Percentiles rank a stretch among this genome's conserved stretches.
Conservation (phyloP, 2,888 invertebrate genomes). For the Pristionchus japonicus region DNA sequence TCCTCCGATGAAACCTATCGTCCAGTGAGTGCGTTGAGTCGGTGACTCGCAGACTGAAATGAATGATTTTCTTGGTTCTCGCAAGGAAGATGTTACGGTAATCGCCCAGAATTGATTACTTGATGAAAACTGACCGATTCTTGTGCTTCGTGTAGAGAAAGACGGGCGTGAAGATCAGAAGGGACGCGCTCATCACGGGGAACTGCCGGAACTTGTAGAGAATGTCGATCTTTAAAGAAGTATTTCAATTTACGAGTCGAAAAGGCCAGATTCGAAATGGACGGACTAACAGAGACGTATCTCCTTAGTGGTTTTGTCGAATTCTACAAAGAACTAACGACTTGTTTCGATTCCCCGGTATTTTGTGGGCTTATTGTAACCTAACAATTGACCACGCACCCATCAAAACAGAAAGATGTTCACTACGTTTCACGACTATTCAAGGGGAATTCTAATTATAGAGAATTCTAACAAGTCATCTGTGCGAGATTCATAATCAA, state of each 20-base stretch:
- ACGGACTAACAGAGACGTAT: too few species aligned
- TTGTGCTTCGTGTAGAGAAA: not conserved
- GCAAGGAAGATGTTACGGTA: too few species aligned
- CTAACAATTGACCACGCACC: too few species aligned
- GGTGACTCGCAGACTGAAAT: not conserved
- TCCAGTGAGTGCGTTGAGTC: conserved; percentile 17
- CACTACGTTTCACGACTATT: too few species aligned
- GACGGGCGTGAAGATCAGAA: not conserved
- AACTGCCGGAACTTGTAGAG: conserved; percentile 15
- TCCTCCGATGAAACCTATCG: conserved; percentile 13
- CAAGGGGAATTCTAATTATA: too few species aligned
- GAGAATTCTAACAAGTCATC: too few species aligned
- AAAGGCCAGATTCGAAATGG: not conserved
- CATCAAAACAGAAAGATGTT: too few species aligned
- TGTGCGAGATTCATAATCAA: not conserved
- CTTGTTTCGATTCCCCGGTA: too few species aligned
- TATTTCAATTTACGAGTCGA: not conserved
- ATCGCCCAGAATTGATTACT: not conserved
- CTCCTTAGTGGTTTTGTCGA: too few species aligned
- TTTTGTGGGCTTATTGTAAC: too few species aligned
- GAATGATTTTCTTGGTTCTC: not conserved
- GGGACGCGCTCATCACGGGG: not conserved
- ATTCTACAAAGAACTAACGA: too few species aligned
- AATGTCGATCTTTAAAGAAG: not conserved
- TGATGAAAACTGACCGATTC: not conserved